Base-by-base conservation (phyloP, 1,140 invertebrate genomes). In the Lethrus apterus region DNA sequence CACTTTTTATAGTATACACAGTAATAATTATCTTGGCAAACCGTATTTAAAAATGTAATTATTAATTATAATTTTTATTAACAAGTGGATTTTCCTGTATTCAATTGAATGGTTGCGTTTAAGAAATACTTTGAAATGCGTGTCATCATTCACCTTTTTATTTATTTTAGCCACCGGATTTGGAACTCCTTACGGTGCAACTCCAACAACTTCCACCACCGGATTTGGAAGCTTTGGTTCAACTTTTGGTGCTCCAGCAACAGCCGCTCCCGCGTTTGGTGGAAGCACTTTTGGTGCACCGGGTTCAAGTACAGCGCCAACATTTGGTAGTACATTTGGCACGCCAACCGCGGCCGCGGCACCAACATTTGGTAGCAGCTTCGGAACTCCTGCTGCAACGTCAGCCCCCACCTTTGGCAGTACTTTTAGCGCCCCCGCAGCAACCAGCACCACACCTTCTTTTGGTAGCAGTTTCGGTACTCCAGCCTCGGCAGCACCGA, bases 251-350 rank as follows among this genome's bases (percentile, higher is more conserved):
- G 13, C 48, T 5, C 17, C 48, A 11, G 2, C 46, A 4, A 2
- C 10, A 46, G 51, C 17, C 4, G 17, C 15, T 11, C 13, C 10
- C 9, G 4, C 17, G 23, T 68, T 50, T 60, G 46, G 52, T 24
- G 60, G 65, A 20, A 50, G 57, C 9, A 64, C 58, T 41, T 20
- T 36, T 36, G 17, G 38, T 10, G 43, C 54, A 13, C 29, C 51
- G 10, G 35, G 47, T 9, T 20, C 49, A 2, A 19, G 32, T 10
- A 20, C 45, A 2, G 36, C 42, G 30, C 35, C 54, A 14, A 44
- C 45, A 5, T 58, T 65, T 50, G 70, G 70, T 4, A 59, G 58
- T 19, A 62, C 62, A 0, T 73, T 74, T 41, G 70, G 70, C 8
- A 58, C 68, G 1, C 60, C 69, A 2, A 51, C 69, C 1, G 59